Base-by-base conservation (phyloP, 2,797 vertebrate species). In the Odontamblyopus lacepedii region DNA sequence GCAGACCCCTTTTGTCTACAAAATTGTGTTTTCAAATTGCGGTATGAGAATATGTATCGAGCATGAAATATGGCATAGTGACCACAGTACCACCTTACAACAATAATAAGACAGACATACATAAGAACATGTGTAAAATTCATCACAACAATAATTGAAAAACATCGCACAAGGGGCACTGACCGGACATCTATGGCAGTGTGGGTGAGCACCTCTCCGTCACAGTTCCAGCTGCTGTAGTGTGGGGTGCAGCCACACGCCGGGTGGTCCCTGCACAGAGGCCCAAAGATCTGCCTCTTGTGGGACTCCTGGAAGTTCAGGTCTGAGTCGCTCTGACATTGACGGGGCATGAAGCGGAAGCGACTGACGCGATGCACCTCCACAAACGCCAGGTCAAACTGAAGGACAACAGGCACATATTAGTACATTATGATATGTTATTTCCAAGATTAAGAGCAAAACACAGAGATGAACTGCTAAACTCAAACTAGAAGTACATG, bases 381-480 rank as follows among this genome's bases (percentile, higher is more conserved):
- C 1, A 99, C 95, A 62, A 98, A 99, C 1, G 91, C 85, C 87
- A 98, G 93, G 87, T 99, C 96, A 70, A 99, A 99, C 98, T 99
- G 81, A 12, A 1, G 67, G 3, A 51, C 29, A 13, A 7, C 5
- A 29, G 5, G 9, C 26, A 30, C 1, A 11, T 23, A 57, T 30
- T 30, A 15, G 9, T 18, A 27, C 29, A 48, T 15, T 13, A 48
- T 13, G 41, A 35, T 38, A 9, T 38, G 8, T 38, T 38, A 23
- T 35, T 38, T 38, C 9, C 35, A 38, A 38, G 35, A 38, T 38
- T 38, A 38, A 38, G 35, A 1, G 35, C 35, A 38, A 38, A 38
- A 9, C 35, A 38, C 35, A 38, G 8, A 38, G 35, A 38, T 38
- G 35, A 38, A 38, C 7, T 38, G 8, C 35, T 38, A 38, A 51